phyloP scores from a whole-genome alignment of 2,113 vertebrate genomes.

The Panthera uncia region DNA sequence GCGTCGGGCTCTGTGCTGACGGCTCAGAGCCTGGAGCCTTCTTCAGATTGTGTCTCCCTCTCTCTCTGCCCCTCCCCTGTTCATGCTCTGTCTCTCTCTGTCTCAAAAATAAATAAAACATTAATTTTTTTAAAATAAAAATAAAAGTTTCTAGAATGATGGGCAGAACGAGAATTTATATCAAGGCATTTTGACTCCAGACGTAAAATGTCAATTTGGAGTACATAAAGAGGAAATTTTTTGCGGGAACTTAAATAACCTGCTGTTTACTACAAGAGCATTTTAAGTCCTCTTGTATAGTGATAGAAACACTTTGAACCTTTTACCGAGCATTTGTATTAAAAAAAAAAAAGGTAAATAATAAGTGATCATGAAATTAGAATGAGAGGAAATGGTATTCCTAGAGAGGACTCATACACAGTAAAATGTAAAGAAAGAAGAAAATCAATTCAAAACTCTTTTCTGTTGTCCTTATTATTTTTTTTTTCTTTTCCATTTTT shows the following conservation, averaged over 20 bases:
- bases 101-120: too few relatives aligned
- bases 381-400: not conserved
- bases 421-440: conserved; percentile 8
- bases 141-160: not conserved
- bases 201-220: not conserved
- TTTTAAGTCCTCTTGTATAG: not conserved
- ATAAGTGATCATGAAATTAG: conserved; percentile 52
- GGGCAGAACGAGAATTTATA: not conserved
- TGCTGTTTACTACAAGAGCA: not conserved
- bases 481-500: not conserved
- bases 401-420: not conserved
- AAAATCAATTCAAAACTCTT: not conserved
- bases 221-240: not conserved
- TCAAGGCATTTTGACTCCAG: not conserved
- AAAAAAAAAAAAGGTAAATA: not conserved
- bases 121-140: too few relatives aligned
- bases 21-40: too few relatives aligned
- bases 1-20: too few relatives aligned
- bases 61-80: too few relatives aligned
- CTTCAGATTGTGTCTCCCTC: too few relatives aligned
- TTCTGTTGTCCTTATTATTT: not conserved
- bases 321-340: not conserved
- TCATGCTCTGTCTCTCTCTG: too few relatives aligned
- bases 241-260: not conserved
- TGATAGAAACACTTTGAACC: not conserved